Evolutionary conservation across 2,797 vertebrate species (phyloP).

Genomic region (Enteromius thamalakanensis): DNA sequence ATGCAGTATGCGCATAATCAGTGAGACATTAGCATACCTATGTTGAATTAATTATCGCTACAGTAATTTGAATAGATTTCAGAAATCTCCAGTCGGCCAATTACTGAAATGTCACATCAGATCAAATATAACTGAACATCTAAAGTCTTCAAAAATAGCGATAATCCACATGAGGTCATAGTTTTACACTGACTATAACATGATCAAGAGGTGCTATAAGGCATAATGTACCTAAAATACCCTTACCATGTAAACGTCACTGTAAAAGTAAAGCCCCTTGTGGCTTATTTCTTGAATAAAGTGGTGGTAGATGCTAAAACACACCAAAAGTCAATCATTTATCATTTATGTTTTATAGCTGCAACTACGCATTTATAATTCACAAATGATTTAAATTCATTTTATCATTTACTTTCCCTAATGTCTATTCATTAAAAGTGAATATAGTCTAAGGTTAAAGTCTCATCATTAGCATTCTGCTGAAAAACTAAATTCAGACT

Average conservation of each 20-base stretch:
- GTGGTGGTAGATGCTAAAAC: not conserved
- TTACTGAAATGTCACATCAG: slow-evolving; percentile 35
- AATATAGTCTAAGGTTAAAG: not conserved
- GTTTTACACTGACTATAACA: not conserved
- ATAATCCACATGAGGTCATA: not conserved
- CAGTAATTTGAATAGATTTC: slow-evolving; percentile 6
- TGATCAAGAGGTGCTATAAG: no score
- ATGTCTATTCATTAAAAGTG: not conserved
- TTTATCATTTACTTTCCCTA: not conserved
- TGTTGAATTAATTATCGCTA: slow-evolving; percentile 37
- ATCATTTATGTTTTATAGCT: not conserved
- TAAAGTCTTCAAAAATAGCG: slow-evolving; percentile 46
- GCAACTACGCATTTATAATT: not conserved
- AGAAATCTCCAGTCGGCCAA: slow-evolving; percentile 35
- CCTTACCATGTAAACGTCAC: no score
- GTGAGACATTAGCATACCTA: slow-evolving; percentile 42
- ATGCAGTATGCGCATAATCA: slow-evolving; percentile 40
- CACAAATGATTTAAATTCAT: not conserved
- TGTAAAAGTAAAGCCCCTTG: not conserved
- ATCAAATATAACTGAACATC: slow-evolving; percentile 54
- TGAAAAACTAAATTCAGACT: not conserved
- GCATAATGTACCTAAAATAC: not conserved
- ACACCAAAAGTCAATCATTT: not conserved
- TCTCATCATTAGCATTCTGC: not conserved
- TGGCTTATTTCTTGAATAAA: not conserved